Evolutionary conservation across 2,888 invertebrate species (phyloP).

Genomic region (Ormia ochracea): DNA sequence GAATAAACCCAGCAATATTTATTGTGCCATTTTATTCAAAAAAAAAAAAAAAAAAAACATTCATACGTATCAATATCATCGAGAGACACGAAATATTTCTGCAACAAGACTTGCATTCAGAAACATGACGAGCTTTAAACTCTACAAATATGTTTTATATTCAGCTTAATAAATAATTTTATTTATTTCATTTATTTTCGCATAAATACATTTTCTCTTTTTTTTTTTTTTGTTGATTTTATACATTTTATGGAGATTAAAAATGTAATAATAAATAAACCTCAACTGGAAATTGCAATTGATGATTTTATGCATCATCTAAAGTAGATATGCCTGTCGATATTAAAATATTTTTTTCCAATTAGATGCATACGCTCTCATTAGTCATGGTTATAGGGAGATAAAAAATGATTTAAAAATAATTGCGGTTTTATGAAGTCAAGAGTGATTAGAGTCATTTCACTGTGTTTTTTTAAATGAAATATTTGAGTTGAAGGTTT

Average conservation of each 20-base stretch:
- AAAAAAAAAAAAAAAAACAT: too few species aligned
- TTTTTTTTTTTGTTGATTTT: neutral
- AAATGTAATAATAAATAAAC: neutral
- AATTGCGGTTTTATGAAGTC: conserved; percentile 7
- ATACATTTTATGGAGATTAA: neutral
- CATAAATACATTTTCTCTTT: too few species aligned
- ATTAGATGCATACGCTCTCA: neutral
- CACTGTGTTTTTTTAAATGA: neutral
- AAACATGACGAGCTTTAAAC: too few species aligned
- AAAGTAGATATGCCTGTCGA: neutral
- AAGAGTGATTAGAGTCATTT: neutral
- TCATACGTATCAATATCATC: too few species aligned
- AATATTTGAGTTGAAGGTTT: too few species aligned
- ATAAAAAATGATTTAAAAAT: neutral
- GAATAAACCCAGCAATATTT: too few species aligned
- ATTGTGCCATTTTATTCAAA: too few species aligned
- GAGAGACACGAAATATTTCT: too few species aligned
- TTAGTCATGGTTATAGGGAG: neutral
- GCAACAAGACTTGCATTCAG: too few species aligned
- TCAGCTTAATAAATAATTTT: too few species aligned
- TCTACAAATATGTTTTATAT: too few species aligned
- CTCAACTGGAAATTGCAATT: neutral
- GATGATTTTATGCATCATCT: neutral
- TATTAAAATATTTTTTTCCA: neutral
- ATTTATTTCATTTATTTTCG: too few species aligned